Conservation (phyloP, 2,797 vertebrate species). For the Silurus aristotelis region DNA sequence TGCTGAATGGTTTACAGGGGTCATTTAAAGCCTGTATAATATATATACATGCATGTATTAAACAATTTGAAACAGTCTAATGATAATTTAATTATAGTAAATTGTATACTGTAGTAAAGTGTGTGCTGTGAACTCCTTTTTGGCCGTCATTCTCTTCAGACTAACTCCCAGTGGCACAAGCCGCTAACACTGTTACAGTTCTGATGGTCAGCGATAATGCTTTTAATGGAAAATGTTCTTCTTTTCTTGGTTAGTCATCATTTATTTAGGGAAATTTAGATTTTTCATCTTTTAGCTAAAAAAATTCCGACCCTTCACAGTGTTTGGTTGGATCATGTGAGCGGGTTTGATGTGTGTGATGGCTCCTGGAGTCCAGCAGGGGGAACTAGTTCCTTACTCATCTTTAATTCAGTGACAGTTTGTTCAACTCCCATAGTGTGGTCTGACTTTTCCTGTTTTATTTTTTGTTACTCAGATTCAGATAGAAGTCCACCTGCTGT, state of each 20-base stretch:
- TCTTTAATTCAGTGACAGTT: not conserved
- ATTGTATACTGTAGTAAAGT: not conserved
- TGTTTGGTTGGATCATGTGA: no score
- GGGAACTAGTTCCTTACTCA: slow-evolving; percentile 22
- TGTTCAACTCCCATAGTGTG: not conserved
- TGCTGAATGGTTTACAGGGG: not conserved
- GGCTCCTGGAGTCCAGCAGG: slow-evolving; percentile 26
- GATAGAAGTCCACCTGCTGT: not conserved
- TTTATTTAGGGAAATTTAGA: not conserved
- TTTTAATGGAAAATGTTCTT: not conserved
- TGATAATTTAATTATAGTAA: no score
- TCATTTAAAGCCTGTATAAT: not conserved
- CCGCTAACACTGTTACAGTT: not conserved
- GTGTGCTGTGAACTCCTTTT: not conserved
- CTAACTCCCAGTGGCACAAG: not conserved
- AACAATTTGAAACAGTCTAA: not conserved
- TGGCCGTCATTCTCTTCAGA: not conserved
- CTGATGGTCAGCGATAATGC: not conserved
- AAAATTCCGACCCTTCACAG: not conserved
- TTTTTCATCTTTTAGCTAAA: not conserved
- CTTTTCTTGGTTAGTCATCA: not conserved
- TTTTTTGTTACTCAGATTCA: not conserved
- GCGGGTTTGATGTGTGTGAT: not conserved
- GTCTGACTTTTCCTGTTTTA: not conserved
- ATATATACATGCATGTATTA: not conserved